Evolutionary conservation across 2,888 invertebrate genomes (phyloP).

Genomic region (Herminia tarsipennalis): DNA sequence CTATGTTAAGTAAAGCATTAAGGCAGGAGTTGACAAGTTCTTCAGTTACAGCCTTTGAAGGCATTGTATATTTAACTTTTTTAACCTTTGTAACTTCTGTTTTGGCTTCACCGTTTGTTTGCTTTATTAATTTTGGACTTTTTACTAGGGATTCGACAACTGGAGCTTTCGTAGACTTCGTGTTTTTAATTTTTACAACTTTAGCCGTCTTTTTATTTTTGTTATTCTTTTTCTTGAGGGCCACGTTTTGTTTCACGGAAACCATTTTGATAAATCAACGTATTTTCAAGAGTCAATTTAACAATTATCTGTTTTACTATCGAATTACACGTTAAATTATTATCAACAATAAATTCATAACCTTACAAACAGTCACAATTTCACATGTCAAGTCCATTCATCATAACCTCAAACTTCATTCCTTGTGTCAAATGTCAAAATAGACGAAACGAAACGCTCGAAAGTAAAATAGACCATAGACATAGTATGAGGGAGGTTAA

Average conservation of each 20-base stretch:
- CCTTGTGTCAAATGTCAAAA: too few relatives aligned
- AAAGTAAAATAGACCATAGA: too few relatives aligned
- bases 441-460: too few relatives aligned
- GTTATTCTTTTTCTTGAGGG: slow-evolving; percentile 13
- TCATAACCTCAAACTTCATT: too few relatives aligned
- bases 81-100: slow-evolving; percentile 33
- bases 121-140: slow-evolving; percentile 20
- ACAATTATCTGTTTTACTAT: too few relatives aligned
- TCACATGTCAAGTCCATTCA: too few relatives aligned
- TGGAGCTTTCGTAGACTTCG: slow-evolving; percentile 13
- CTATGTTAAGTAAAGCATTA: slow-evolving; percentile 62
- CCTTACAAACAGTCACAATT: too few relatives aligned
- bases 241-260: slow-evolving; percentile 26
- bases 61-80: slow-evolving; percentile 64
- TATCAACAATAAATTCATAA: too few relatives aligned
- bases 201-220: slow-evolving; percentile 20
- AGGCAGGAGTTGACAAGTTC: slow-evolving; percentile 61
- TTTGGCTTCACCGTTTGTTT: slow-evolving; percentile 5
- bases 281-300: background rate
- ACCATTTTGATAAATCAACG: slow-evolving; percentile 25
- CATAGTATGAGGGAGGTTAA: too few relatives aligned
- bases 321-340: too few relatives aligned
- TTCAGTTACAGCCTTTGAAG: slow-evolving; percentile 64
- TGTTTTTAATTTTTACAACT: slow-evolving; percentile 24
- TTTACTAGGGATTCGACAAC: slow-evolving; percentile 1